These are phyloP conservation scores for Tenthredo amoena DNA, from an alignment of 2,888 invertebrate genomes.

Conservation along the genomic window DNA sequence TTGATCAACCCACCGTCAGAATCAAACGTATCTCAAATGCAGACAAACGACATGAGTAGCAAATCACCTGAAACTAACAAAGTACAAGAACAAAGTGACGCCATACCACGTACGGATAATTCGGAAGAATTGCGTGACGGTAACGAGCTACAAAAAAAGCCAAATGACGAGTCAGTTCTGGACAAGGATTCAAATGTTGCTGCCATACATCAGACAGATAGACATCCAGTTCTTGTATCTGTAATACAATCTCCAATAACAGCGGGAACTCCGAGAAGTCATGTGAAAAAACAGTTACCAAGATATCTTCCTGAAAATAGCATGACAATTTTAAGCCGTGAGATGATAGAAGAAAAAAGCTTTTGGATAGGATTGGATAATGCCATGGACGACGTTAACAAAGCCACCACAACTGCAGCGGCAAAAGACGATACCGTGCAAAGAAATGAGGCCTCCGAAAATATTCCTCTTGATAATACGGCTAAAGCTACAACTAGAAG, in stretches of 20 bases:
- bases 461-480: neutral
- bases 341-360: neutral
- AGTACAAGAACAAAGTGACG: neutral
- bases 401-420: neutral
- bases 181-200: neutral
- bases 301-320: conserved; percentile 1
- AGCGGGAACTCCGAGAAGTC: neutral
- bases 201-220: neutral
- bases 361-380: conserved; percentile 3
- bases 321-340: conserved; percentile 28
- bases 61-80: neutral
- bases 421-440: neutral
- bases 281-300: neutral
- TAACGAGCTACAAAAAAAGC: neutral
- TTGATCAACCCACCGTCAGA: neutral
- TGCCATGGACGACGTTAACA: neutral
- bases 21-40: neutral
- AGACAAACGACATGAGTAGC: neutral
- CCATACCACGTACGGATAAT: neutral
- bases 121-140: neutral
- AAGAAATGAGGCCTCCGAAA: neutral
- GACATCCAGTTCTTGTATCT: neutral
- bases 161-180: neutral
- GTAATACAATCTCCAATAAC: neutral
- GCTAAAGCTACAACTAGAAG: neutral